Percentiles rank a stretch among this genome's conserved stretches.
These are phyloP conservation scores for Pterocles burchelli DNA, from an alignment of 2,113 vertebrate species.

Conservation along the genomic window DNA sequence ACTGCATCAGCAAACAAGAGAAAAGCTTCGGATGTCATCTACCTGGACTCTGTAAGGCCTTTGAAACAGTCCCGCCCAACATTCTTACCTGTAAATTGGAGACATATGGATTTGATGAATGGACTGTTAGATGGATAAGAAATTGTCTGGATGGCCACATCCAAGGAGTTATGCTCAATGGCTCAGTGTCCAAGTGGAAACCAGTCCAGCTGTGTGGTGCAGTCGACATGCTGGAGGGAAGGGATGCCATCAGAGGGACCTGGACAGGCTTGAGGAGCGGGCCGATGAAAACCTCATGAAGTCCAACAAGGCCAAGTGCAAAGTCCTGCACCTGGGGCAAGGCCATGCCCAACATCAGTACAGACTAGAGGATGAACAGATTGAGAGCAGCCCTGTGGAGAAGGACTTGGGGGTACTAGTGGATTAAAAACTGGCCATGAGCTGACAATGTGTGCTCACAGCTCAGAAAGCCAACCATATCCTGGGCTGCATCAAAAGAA, in stretches of 20 bases:
- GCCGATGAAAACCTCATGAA: too few relatives aligned
- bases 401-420: background rate
- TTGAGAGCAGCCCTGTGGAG: background rate
- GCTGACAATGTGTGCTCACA: background rate
- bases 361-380: background rate
- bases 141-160: background rate
- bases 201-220: background rate
- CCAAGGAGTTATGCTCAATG: background rate
- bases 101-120: background rate
- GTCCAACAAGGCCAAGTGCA: too few relatives aligned
- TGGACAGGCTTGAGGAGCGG: too few relatives aligned
- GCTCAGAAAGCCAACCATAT: background rate
- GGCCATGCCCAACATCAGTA: too few relatives aligned
- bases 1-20: background rate
- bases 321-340: too few relatives aligned
- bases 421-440: background rate
- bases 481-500: background rate
- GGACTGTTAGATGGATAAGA: background rate
- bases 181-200: background rate
- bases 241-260: too few relatives aligned
- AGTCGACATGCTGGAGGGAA: background rate
- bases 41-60: background rate
- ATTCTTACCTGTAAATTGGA: background rate
- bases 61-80: background rate
- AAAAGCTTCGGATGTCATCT: background rate